A percentile compares a stretch with the other conserved stretches of the same genome.
Evolutionary conservation across 2,888 invertebrate genomes (phyloP).

Genomic region (Leucophenga maculata): DNA sequence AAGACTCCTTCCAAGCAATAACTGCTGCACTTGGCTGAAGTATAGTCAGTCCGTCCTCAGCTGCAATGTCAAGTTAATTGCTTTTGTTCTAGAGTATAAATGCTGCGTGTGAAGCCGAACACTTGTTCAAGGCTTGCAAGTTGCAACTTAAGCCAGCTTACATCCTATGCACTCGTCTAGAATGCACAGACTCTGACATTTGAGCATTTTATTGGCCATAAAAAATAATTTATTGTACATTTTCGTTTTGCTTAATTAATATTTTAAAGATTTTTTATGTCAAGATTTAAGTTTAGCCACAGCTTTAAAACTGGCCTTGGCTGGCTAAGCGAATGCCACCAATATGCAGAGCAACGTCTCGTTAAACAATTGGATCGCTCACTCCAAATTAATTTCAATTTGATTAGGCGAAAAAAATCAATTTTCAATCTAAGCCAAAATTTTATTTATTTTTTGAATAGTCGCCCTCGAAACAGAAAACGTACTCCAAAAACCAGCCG

Average conservation of each 20-base stretch:
- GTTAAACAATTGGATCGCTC: too few species aligned
- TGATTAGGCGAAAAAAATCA: constrained; percentile 65
- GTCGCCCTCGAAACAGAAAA: neutral
- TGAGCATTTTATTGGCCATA: constrained; percentile 22
- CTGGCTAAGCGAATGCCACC: too few species aligned
- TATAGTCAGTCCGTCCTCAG: neutral
- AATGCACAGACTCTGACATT: constrained; percentile 6
- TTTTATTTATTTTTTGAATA: constrained; percentile 47
- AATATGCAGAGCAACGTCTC: too few species aligned
- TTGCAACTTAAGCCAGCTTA: too few species aligned
- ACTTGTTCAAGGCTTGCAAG: neutral
- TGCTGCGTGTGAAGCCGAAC: neutral
- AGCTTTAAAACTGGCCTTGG: too few species aligned
- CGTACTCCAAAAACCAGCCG: neutral
- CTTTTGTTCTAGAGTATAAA: neutral
- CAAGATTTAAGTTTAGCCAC: too few species aligned
- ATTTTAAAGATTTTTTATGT: constrained; percentile 21
- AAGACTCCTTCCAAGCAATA: neutral
- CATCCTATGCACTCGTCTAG: too few species aligned
- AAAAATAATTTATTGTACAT: constrained; percentile 21
- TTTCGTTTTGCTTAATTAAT: constrained; percentile 19
- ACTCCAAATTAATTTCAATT: constrained; percentile 64
- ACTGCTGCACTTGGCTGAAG: neutral
- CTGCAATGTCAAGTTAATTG: constrained; percentile 16
- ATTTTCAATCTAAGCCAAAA: constrained; percentile 54